phyloP scores from a whole-genome alignment of 2,888 invertebrate genomes.

The Lasioglossum morio region DNA sequence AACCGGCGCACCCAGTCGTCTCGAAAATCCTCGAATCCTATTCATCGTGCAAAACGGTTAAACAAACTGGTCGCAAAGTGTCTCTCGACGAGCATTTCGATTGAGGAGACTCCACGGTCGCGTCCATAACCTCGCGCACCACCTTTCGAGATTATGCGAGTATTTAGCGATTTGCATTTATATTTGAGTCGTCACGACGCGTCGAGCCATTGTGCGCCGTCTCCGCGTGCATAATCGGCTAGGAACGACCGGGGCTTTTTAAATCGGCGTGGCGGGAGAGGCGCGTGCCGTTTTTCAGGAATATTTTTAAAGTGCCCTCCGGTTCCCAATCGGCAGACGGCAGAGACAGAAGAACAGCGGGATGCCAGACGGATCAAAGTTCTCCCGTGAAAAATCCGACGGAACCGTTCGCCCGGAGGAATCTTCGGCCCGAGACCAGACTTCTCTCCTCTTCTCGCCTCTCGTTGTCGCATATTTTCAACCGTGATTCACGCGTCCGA shows the following conservation, averaged over 20 bases:
- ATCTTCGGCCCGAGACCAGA: background rate
- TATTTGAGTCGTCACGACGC: constrained; percentile 58
- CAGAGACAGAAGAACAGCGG: constrained; percentile 8
- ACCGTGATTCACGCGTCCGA: constrained; percentile 42
- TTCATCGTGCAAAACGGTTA: background rate
- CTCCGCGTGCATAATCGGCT: constrained; percentile 26
- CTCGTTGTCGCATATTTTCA: constrained; percentile 27
- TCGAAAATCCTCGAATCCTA: background rate
- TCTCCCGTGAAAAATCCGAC: constrained; percentile 55
- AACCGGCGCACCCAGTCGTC: background rate
- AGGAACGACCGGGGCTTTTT: constrained; percentile 1
- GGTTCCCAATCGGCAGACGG: background rate
- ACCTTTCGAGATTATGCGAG: constrained; percentile 57
- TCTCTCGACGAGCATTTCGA: constrained; percentile 3
- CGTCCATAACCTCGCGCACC: constrained; percentile 52
- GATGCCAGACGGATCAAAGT: constrained; percentile 62
- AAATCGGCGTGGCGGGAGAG: background rate
- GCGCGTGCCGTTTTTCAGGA: constrained; percentile 26
- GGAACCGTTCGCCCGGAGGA: constrained; percentile 24
- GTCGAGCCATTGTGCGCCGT: constrained; percentile 38
- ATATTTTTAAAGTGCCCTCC: constrained; percentile 37
- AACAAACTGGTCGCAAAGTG: constrained; percentile 1
- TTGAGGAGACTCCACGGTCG: constrained; percentile 27
- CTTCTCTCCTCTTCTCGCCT: constrained; percentile 6
- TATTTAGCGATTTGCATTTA: constrained; percentile 69